Evolutionary conservation across 2,888 invertebrate genomes (phyloP), one percentile per base, ranked within the genome.

Genomic region (Coenonympha glycerion): DNA sequence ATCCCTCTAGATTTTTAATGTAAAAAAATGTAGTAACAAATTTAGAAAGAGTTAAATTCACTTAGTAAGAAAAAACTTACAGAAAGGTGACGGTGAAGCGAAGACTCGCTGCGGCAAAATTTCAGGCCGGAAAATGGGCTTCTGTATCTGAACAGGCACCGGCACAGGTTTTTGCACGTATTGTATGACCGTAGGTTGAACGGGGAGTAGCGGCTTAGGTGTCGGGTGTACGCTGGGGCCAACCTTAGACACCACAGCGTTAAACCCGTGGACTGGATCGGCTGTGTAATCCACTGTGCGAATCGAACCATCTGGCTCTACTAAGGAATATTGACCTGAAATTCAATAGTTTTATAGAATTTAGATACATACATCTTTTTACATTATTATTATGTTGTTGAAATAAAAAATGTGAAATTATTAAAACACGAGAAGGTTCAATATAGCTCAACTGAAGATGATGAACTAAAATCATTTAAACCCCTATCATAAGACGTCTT

Each of bases 231-330:
- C 62, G 42, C 76, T 81, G 1, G 90, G 90, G 0, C 79, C 86
- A 13, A 77, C 74, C 65, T 89, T 89, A 1, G 88, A 86, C 0
- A 89, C 89, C 0, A 89, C 80, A 0, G 89, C 89, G 57, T 89
- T 89, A 68, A 89, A 89, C 6, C 90, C 90, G 55, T 89, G 81
- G 2, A 90, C 73, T 0, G 89, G 71, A 54, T 90, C 90, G 0
- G 90, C 90, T 15, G 89, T 89, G 68, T 90, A 90, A 68, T 88
- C 88, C 9, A 88, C 88, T 1, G 88, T 88, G 2, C 88, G 76
- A 1, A 88, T 73, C 2, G 87, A 87, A 30, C 88, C 88, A 41
- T 88, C 88, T 0, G 88, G 88, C 55, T 88, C 88, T 6, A 88
- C 87, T 16, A 88, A 61, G 0, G 88, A 88, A 55, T 88, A 88